A percentile compares a stretch with the other conserved stretches of the same genome.
phyloP scores from a whole-genome alignment of 2,113 vertebrate genomes.

The Sapayoa aenigma region DNA sequence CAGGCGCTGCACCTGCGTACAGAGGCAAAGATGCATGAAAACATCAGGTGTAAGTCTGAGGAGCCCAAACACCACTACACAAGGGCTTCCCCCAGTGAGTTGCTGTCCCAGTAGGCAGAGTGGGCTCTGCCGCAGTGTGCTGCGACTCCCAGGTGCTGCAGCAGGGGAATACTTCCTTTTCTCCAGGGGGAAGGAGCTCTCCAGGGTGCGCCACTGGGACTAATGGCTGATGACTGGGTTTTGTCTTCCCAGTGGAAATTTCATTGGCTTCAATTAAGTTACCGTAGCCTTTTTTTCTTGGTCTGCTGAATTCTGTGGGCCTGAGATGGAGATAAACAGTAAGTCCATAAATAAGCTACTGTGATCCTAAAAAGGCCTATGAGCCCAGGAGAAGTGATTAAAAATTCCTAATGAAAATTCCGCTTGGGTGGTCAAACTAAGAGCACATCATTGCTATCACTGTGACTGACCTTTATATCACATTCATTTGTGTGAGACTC shows the following conservation, averaged over 20 bases:
- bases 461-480: neutral
- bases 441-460: neutral
- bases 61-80: accelerated
- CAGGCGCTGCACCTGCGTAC: accelerated
- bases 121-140: neutral
- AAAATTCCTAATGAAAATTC: constrained; percentile 2
- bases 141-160: accelerated
- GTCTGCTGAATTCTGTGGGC: neutral
- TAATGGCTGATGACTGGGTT: neutral
- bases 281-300: neutral
- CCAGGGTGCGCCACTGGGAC: no score
- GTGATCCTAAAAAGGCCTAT: neutral
- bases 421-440: neutral
- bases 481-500: neutral
- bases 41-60: neutral
- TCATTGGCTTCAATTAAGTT: neutral
- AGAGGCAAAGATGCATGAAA: neutral
- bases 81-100: accelerated
- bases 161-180: neutral
- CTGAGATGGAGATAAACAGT: neutral
- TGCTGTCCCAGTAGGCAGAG: neutral
- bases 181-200: neutral
- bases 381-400: neutral
- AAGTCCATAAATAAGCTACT: neutral
- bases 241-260: neutral